These are phyloP conservation scores for Varanus salvator DNA, from an alignment of 2,113 vertebrate genomes.

Conservation along the genomic window DNA sequence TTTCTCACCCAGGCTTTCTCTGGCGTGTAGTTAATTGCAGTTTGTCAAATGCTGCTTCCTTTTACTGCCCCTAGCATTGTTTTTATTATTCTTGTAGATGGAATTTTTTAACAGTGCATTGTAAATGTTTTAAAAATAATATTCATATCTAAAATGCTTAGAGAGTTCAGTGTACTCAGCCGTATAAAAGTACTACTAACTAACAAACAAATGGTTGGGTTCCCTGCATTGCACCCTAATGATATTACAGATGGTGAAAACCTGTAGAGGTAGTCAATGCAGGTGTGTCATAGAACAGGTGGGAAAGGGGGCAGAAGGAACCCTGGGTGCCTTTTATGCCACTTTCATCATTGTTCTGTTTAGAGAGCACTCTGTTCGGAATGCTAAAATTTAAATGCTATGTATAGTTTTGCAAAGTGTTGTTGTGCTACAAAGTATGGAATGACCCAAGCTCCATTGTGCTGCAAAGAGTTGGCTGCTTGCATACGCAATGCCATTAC, in stretches of 20 bases:
- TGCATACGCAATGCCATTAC: conserved; percentile 62
- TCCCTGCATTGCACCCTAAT: neutral
- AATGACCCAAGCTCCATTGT: neutral
- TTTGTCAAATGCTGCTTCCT: too few relatives aligned
- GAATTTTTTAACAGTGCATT: too few relatives aligned
- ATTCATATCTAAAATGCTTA: too few relatives aligned
- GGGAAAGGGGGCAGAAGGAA: neutral
- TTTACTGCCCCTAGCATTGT: too few relatives aligned
- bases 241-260: neutral
- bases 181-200: too few relatives aligned
- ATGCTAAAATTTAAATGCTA: neutral
- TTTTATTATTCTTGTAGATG: too few relatives aligned
- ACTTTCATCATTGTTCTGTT: neutral
- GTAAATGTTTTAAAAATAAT: too few relatives aligned
- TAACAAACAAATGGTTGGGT: neutral
- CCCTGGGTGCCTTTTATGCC: too few relatives aligned
- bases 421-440: neutral
- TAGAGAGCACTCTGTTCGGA: neutral
- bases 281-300: neutral
- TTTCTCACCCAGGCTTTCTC: too few relatives aligned
- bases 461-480: neutral
- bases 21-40: too few relatives aligned
- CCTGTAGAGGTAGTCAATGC: neutral
- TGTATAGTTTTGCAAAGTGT: too few relatives aligned
- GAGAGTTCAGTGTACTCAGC: too few relatives aligned